Base-by-base conservation (phyloP, 92 coral and sea anemone genomes). In the Metridium senile region DNA sequence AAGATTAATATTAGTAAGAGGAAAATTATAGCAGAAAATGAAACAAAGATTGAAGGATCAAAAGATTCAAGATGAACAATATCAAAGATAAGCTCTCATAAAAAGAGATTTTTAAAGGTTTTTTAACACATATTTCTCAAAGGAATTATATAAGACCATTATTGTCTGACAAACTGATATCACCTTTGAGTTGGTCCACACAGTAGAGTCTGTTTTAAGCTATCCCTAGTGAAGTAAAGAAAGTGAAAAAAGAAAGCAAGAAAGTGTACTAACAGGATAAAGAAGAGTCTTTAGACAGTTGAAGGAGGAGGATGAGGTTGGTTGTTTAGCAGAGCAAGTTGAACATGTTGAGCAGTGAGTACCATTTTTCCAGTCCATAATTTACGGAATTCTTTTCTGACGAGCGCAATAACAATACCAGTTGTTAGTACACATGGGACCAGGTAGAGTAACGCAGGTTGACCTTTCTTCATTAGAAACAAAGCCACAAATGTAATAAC, bases 341-440 rank as follows among this genome's bases (percentile, higher is more conserved):
- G 84, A 28, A 63, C 53, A 32, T 79, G 84, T 32, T 45, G 70
- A 10, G 76, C 58, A 54, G 76, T 26, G 28, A 79, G 84, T 91
- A 91, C 97, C 97, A 91, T 91, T 91, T 74, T 79, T 47, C 99
- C 99, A 26, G 90, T 89, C 99, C 99, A 95, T 31, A 95, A 89
- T 70, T 81, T 85, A 39, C 77, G 90, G 49, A 95, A 82, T 57
- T 95, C 99, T 30, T 90, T 90, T 43, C 99, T 81, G 13, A 47
- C 51, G 69, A 80, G 81, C 68, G 93, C 97, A 61, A 95, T 93
- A 58, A 83, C 69, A 53, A 80, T 67, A 20, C 90, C 97, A 33
- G 99, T 95, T 26, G 57, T 66, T 32, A 95, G 76, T 6, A 93
- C 89, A 61, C 96, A 92, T 1, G 99, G 99, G 10, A 95, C 99